These are phyloP conservation scores for Cryptus viduatorius DNA, from an alignment of 2,888 invertebrate genomes.

Conservation along the genomic window DNA sequence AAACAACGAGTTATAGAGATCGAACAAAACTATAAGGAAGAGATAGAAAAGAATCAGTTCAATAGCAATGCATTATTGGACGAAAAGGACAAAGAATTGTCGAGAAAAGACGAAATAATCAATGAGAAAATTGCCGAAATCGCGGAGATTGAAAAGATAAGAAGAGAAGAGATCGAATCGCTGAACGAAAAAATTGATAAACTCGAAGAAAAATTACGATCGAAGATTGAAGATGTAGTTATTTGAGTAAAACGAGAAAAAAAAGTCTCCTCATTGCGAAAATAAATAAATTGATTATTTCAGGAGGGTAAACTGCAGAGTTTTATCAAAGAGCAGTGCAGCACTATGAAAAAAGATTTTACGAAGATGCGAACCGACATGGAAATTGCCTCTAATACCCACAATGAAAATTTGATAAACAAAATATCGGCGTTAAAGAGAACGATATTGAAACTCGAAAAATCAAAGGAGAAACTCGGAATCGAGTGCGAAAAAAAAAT, in stretches of 20 bases:
- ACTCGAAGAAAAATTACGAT: conserved; percentile 76
- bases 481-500: conserved; percentile 78
- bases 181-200: conserved; percentile 75
- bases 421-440: conserved; percentile 75
- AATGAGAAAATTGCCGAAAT: conserved; percentile 73
- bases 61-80: conserved; percentile 73
- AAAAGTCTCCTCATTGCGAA: not conserved
- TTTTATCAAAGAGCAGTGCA: conserved; percentile 77
- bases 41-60: conserved; percentile 68
- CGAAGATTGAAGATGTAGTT: conserved; percentile 77
- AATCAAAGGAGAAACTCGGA: conserved; percentile 74
- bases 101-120: conserved; percentile 73
- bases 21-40: conserved; percentile 61
- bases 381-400: conserved; percentile 73
- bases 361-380: conserved; percentile 76
- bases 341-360: conserved; percentile 78
- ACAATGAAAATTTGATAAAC: conserved; percentile 73
- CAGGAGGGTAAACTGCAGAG: conserved; percentile 78
- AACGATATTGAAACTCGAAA: conserved; percentile 75
- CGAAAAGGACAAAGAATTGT: conserved; percentile 74
- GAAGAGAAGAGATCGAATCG: conserved; percentile 70
- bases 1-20: conserved; percentile 61
- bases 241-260: conserved; percentile 3
- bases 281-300: not conserved
- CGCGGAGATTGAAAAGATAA: conserved; percentile 62